Evolutionary conservation across 2,113 vertebrate species (phyloP).

Genomic region (Tragelaphus imberbis): DNA sequence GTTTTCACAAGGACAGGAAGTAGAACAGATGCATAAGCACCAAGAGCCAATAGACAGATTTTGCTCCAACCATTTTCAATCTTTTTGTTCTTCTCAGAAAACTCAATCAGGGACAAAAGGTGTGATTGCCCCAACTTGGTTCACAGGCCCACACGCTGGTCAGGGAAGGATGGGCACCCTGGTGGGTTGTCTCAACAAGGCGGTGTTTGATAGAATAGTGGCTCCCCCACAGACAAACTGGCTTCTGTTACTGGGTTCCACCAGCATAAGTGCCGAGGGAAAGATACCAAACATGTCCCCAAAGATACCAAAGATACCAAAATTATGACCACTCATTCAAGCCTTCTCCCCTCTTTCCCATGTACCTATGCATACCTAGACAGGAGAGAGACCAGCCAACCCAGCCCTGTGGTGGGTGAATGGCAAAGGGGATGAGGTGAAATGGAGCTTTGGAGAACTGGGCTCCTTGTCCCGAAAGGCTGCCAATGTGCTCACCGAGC

Average conservation of each 20-base stretch:
- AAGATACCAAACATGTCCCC: too few relatives aligned
- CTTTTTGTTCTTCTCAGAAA: background rate
- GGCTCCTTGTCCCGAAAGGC: slow-evolving; percentile 77
- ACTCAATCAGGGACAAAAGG: background rate
- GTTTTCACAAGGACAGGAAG: background rate
- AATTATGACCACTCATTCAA: background rate
- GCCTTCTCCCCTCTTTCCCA: background rate
- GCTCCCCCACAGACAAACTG: background rate
- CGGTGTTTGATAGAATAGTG: background rate
- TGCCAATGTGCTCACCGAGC: slow-evolving; percentile 78
- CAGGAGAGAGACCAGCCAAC: slow-evolving; percentile 47
- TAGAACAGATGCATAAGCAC: background rate
- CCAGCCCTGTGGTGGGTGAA: slow-evolving; percentile 87
- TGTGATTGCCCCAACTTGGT: background rate
- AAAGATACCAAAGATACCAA: too few relatives aligned
- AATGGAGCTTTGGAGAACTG: slow-evolving; percentile 84
- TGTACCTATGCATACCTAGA: slow-evolving; percentile 31
- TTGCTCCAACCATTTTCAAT: background rate
- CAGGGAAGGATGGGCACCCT: background rate
- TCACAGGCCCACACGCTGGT: background rate
- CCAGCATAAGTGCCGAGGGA: background rate
- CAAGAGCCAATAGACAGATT: background rate
- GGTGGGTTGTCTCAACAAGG: background rate
- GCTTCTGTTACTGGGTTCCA: background rate
- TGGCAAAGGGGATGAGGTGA: slow-evolving; percentile 74